Evolutionary conservation across 2,797 vertebrate genomes (phyloP).

Genomic region (Perodicticus potto): DNA sequence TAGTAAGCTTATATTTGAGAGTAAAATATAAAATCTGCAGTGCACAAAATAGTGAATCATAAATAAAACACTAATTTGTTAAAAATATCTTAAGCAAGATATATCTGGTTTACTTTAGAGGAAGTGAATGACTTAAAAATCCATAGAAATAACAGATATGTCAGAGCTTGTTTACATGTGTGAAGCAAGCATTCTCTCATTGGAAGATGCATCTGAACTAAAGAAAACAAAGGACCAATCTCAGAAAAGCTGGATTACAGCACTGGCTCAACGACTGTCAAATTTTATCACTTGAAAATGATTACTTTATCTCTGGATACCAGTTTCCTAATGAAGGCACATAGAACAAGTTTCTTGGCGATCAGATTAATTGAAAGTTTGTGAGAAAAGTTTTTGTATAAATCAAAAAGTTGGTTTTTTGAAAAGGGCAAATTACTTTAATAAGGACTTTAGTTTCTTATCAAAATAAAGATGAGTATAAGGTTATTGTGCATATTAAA

Average conservation of each 20-base stretch:
- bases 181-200: not conserved
- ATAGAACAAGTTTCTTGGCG: not conserved
- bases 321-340: not conserved
- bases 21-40: not conserved
- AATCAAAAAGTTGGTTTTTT: too few relatives aligned
- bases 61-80: not conserved
- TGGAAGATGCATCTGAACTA: not conserved
- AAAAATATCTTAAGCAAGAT: not conserved
- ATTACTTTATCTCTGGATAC: not conserved
- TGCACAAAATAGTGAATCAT: not conserved
- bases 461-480: conserved; percentile 17
- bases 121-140: not conserved
- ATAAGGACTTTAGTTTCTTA: not conserved
- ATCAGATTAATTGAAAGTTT: not conserved
- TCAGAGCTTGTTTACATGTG: not conserved
- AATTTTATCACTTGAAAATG: not conserved
- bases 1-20: not conserved
- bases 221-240: accelerated
- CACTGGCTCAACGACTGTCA: not conserved
- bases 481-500: not conserved
- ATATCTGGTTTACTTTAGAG: not conserved
- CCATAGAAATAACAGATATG: not conserved
- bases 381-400: not conserved
- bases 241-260: not conserved
- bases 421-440: too few relatives aligned